Conservation (phyloP, 2,888 invertebrate genomes). For the Timandra comae region DNA sequence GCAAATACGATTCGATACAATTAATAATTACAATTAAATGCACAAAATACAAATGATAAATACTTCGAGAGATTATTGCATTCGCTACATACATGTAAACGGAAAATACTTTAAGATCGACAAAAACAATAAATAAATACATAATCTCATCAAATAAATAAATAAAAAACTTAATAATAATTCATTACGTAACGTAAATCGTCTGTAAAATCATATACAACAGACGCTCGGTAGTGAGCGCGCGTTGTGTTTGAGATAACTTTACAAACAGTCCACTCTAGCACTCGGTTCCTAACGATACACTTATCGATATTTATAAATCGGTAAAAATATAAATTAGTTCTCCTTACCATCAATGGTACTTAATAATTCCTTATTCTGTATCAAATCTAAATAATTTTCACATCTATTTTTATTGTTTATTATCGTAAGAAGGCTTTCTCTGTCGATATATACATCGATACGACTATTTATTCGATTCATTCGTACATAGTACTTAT, state of each 20-base stretch:
- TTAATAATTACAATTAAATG: conserved; percentile 36
- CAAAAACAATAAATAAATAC: conserved; percentile 6
- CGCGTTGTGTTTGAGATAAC: neutral
- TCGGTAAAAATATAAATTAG: conserved; percentile 21
- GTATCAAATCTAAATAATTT: conserved; percentile 52
- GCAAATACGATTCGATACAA: conserved; percentile 32
- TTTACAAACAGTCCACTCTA: neutral
- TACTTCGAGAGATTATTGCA: conserved; percentile 32
- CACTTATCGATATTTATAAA: conserved; percentile 2
- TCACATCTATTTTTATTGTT: conserved; percentile 32
- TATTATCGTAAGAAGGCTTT: conserved; percentile 37
- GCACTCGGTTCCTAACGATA: neutral
- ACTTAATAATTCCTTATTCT: conserved; percentile 19
- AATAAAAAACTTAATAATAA: neutral
- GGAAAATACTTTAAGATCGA: conserved; percentile 14
- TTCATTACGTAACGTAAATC: neutral
- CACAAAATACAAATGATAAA: conserved; percentile 28
- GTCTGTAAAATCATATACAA: neutral
- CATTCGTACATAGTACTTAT: no score
- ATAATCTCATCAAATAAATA: neutral
- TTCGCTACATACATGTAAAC: conserved; percentile 25
- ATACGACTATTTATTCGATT: no score
- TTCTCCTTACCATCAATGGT: conserved; percentile 11
- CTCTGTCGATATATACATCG: conserved; percentile 4
- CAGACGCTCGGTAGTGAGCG: neutral